phyloP scores from a whole-genome alignment of 2,888 invertebrate species.

The Aspidiotus rigidus region DNA sequence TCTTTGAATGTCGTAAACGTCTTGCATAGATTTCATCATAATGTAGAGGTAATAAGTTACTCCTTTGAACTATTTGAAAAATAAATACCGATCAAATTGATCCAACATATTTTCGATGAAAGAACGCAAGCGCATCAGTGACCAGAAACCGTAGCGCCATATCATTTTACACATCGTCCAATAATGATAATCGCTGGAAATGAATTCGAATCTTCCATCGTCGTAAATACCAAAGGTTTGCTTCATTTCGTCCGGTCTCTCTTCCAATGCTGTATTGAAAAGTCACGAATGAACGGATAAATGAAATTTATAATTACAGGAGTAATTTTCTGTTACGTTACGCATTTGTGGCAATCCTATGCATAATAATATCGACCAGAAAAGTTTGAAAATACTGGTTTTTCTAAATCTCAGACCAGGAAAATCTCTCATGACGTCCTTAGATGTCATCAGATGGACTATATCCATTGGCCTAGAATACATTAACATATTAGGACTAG shows the following conservation, averaged over 20 bases:
- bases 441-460: too few relatives aligned
- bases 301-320: neutral
- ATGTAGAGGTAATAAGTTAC: too few relatives aligned
- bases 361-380: too few relatives aligned
- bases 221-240: slow-evolving; percentile 46
- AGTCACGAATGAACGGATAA: neutral
- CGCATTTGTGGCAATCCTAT: too few relatives aligned
- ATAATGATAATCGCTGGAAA: slow-evolving; percentile 46
- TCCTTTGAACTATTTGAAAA: slow-evolving; percentile 35
- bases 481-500: too few relatives aligned
- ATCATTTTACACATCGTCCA: slow-evolving; percentile 46
- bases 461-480: too few relatives aligned
- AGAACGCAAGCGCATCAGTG: slow-evolving; percentile 43
- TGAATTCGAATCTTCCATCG: slow-evolving; percentile 48
- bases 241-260: slow-evolving; percentile 24
- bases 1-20: too few relatives aligned
- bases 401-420: too few relatives aligned
- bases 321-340: too few relatives aligned
- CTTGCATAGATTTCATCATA: too few relatives aligned
- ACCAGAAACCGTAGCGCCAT: slow-evolving; percentile 50
- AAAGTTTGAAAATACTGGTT: too few relatives aligned
- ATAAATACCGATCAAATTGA: slow-evolving; percentile 44
- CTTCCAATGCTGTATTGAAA: slow-evolving; percentile 33
- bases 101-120: slow-evolving; percentile 43
- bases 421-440: too few relatives aligned